A percentile compares a stretch with the other conserved stretches of the same genome.
Conservation (phyloP, 2,888 invertebrate species). For the Thymelicus acteon region DNA sequence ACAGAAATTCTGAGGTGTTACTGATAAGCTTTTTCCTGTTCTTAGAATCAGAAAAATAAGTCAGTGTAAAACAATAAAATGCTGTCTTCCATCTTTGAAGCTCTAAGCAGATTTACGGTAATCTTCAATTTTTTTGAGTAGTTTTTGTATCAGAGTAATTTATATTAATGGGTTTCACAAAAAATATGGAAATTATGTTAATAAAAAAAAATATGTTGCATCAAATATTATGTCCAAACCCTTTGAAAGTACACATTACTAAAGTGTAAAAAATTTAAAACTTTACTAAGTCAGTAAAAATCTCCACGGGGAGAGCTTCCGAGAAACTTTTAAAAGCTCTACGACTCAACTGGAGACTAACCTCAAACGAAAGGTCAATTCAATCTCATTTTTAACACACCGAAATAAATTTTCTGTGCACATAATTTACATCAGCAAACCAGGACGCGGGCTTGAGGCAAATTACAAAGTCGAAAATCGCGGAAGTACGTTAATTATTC, state of each 20-base stretch:
- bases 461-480: conserved; percentile 85
- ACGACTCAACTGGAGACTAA: conserved; percentile 44
- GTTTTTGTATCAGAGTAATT: no score
- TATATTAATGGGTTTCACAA: no score
- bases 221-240: neutral
- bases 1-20: conserved; percentile 28
- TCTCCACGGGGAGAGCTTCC: conserved; percentile 21
- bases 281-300: conserved; percentile 25
- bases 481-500: conserved; percentile 84
- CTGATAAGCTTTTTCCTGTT: conserved; percentile 24
- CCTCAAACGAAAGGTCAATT: conserved; percentile 66
- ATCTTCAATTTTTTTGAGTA: neutral
- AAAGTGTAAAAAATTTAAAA: conserved; percentile 8
- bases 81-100: neutral
- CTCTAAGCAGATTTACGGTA: neutral
- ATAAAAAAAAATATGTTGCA: no score
- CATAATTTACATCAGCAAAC: conserved; percentile 81
- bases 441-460: conserved; percentile 80
- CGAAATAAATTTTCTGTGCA: conserved; percentile 79
- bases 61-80: conserved; percentile 1
- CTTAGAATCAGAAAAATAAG: conserved; percentile 18
- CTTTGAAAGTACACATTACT: neutral
- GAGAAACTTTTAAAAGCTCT: conserved; percentile 18
- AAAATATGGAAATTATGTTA: no score
- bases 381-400: conserved; percentile 69